Evolutionary conservation across 2,797 vertebrate genomes (phyloP).

Genomic region (Parambassis ranga): DNA sequence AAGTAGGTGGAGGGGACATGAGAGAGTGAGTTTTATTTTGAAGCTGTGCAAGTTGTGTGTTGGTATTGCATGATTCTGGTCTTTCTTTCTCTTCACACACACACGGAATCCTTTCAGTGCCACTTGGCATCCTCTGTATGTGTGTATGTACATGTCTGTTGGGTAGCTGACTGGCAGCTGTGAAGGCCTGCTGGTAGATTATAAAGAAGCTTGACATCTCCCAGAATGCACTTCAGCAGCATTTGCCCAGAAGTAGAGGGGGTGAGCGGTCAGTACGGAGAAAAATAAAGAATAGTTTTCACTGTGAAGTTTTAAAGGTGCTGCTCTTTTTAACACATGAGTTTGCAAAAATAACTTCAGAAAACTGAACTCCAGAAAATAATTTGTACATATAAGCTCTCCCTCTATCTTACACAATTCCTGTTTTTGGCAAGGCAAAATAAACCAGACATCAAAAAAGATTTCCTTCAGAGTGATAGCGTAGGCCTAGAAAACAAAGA

Average conservation of each 20-base stretch:
- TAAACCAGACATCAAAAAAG: neutral
- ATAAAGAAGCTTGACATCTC: constrained; percentile 92
- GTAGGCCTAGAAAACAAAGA: neutral
- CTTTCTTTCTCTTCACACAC: constrained; percentile 9
- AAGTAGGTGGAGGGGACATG: neutral
- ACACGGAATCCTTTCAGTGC: constrained; percentile 21
- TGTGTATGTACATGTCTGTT: constrained; percentile 37
- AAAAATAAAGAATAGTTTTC: neutral
- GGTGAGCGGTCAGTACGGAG: neutral
- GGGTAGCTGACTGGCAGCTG: constrained; percentile 84
- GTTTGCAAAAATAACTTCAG: neutral
- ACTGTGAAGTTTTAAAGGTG: neutral
- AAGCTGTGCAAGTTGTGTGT: neutral
- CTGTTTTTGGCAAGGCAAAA: neutral
- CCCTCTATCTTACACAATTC: neutral
- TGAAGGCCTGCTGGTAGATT: constrained; percentile 94
- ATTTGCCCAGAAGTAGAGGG: constrained; percentile 33
- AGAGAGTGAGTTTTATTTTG: neutral
- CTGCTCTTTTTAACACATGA: neutral
- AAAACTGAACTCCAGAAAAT: neutral
- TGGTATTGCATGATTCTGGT: constrained; percentile 4
- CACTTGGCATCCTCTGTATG: constrained; percentile 43
- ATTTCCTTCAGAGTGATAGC: constrained; percentile 9
- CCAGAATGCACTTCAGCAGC: constrained; percentile 91
- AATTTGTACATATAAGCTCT: neutral